Conservation (phyloP, 2,888 invertebrate genomes). For the Dryococelus australis region DNA sequence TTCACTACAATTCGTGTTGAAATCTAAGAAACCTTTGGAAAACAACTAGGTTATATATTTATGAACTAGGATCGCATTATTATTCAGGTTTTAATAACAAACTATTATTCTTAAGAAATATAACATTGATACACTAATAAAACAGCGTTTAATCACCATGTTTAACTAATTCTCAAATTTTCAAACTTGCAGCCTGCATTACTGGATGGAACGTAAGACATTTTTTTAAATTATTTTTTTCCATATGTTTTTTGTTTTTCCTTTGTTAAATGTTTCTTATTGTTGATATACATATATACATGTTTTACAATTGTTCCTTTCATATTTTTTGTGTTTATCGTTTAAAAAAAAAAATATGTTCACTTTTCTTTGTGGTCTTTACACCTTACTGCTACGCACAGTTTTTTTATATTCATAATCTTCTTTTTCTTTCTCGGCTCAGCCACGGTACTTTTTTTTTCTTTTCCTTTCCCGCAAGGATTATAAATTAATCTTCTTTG, state of each 20-base stretch:
- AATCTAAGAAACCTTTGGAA: not conserved
- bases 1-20: not conserved
- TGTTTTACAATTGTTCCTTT: slow-evolving; percentile 16
- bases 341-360: slow-evolving; percentile 2
- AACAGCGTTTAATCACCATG: not conserved
- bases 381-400: slow-evolving; percentile 4
- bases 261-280: slow-evolving; percentile 20
- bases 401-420: not conserved
- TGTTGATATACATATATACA: slow-evolving; percentile 12
- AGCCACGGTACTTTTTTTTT: not conserved
- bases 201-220: slow-evolving; percentile 31
- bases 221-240: slow-evolving; percentile 4
- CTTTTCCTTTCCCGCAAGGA: not conserved
- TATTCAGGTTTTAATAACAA: not conserved
- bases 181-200: slow-evolving; percentile 31
- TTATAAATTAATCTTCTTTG: not conserved
- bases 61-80: not conserved
- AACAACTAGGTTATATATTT: slow-evolving; percentile 6
- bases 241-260: not conserved
- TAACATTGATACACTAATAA: not conserved
- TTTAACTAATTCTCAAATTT: slow-evolving; percentile 28
- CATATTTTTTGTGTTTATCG: not conserved
- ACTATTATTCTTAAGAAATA: slow-evolving; percentile 8
- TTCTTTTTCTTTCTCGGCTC: slow-evolving; percentile 7
- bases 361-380: slow-evolving; percentile 5